Percentiles rank a stretch among this genome's conserved stretches.
phyloP scores from a whole-genome alignment of 2,113 vertebrate genomes.

The Riparia riparia region DNA sequence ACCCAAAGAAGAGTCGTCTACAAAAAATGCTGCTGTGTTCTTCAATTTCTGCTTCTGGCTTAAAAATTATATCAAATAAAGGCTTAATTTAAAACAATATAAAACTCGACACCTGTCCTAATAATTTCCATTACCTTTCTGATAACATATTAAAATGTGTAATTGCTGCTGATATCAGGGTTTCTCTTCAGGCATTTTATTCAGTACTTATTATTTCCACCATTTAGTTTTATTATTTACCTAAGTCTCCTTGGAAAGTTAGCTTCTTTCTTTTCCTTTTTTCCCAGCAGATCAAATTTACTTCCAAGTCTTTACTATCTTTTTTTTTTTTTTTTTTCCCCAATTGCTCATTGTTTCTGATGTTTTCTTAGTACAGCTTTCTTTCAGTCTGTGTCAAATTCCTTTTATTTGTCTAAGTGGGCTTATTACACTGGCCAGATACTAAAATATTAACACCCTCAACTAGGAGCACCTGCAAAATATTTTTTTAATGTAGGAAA shows the following conservation, averaged over 20 bases:
- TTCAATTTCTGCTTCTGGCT: not conserved
- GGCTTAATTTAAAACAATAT: conserved; percentile 5
- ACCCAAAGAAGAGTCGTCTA: not conserved
- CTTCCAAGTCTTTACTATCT: not conserved
- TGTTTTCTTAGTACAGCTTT: not conserved
- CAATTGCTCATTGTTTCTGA: not conserved
- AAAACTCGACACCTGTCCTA: not conserved
- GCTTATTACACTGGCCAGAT: not conserved
- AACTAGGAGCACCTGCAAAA: not conserved
- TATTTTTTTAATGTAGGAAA: not conserved
- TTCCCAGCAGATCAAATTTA: not conserved
- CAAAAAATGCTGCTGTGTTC: not conserved
- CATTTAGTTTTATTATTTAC: conserved; percentile 15
- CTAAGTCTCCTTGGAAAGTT: not conserved
- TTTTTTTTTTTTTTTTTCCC: not conserved
- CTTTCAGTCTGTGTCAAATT: not conserved
- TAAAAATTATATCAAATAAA: not conserved
- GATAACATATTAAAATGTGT: not conserved
- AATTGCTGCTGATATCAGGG: not conserved
- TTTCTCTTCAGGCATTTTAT: not conserved
- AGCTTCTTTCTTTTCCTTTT: not conserved
- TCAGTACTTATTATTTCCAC: not conserved
- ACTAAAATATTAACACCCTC: not conserved
- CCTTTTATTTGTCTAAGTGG: not conserved
- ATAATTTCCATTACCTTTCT: not conserved